Evolutionary conservation across 2,797 vertebrate genomes (phyloP).

Genomic region (Phataginus tricuspis): DNA sequence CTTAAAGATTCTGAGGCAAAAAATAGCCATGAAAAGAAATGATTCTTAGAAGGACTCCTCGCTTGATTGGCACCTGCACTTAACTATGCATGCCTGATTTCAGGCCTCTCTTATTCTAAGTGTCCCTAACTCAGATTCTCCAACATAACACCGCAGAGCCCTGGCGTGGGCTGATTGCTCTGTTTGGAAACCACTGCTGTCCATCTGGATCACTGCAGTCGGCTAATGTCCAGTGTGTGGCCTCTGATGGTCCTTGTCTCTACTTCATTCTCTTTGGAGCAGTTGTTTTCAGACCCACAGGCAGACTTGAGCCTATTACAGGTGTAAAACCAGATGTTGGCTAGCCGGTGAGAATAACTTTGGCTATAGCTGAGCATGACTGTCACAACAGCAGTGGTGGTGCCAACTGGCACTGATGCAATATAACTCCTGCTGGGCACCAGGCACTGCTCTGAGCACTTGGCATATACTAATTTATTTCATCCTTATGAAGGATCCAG

Average conservation of each 20-base stretch:
- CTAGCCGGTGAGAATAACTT: background rate
- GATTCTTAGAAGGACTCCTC: conserved; percentile 46
- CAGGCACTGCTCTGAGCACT: background rate
- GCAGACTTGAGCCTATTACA: background rate
- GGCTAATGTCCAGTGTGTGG: background rate
- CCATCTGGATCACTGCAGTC: background rate
- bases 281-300: background rate
- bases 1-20: conserved; percentile 70
- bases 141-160: background rate
- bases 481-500: background rate
- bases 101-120: background rate
- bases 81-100: background rate
- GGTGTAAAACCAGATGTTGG: background rate
- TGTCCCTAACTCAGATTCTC: background rate
- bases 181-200: background rate
- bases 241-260: background rate
- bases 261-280: background rate
- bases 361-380: background rate
- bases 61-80: background rate
- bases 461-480: background rate
- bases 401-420: background rate
- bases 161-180: background rate
- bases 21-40: conserved; percentile 68
- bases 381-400: background rate
- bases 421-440: background rate